A percentile compares a stretch with the other conserved stretches of the same genome.
Evolutionary conservation across 2,888 invertebrate species (phyloP).

Genomic region (Ophion ventricosus): DNA sequence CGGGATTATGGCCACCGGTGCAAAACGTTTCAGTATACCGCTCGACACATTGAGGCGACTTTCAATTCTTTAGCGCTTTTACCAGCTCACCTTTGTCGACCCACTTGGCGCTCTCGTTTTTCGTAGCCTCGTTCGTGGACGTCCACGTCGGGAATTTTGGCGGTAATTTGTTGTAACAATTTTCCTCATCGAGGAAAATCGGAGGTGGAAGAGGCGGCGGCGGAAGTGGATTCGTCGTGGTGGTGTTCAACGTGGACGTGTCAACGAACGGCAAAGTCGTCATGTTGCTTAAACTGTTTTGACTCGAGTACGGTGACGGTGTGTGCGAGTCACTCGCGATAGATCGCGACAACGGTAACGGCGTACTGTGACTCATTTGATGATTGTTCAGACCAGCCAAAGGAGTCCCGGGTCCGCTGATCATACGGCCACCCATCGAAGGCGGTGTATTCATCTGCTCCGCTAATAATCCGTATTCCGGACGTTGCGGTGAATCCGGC

Average conservation of each 20-base stretch:
- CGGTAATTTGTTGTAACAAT: conserved; percentile 82
- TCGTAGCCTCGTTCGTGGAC: conserved; percentile 77
- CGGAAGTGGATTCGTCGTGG: conserved; percentile 78
- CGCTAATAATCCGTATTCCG: conserved; percentile 83
- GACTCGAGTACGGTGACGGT: conserved; percentile 81
- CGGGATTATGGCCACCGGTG: too few species aligned
- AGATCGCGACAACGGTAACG: conserved; percentile 75
- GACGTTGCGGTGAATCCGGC: conserved; percentile 74
- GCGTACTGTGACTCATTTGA: conserved; percentile 79
- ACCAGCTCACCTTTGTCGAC: conserved; percentile 77
- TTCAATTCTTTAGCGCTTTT: neutral
- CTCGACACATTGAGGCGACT: too few species aligned
- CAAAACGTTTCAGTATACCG: too few species aligned
- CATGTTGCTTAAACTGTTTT: conserved; percentile 79
- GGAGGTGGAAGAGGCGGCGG: conserved; percentile 82
- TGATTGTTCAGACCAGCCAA: conserved; percentile 72
- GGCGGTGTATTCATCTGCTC: conserved; percentile 78
- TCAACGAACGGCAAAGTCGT: conserved; percentile 75
- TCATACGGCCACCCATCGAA: conserved; percentile 72
- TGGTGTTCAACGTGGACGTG: conserved; percentile 69
- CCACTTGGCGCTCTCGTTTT: conserved; percentile 78
- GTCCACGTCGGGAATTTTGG: conserved; percentile 84
- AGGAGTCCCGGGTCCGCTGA: conserved; percentile 70
- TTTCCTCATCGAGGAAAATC: conserved; percentile 81
- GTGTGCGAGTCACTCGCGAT: conserved; percentile 79